Conservation (phyloP, 1,140 invertebrate genomes). For the Reticulitermes speratus region DNA sequence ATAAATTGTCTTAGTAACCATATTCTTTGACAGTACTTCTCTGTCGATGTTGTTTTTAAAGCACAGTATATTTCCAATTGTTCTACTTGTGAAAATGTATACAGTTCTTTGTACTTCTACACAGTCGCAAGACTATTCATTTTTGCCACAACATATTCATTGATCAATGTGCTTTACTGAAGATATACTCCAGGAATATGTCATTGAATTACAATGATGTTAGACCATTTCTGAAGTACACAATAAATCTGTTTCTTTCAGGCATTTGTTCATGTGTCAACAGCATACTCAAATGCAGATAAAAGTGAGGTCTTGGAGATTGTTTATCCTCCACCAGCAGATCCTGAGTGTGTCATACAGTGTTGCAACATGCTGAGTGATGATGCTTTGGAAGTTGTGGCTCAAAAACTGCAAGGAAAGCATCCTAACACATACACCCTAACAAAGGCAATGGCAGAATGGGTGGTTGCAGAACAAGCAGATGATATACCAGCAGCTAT, state of each 20-base stretch:
- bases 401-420: constrained; percentile 55
- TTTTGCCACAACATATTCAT: too few relatives aligned
- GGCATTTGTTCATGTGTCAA: constrained; percentile 84
- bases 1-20: too few relatives aligned
- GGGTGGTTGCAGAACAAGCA: constrained; percentile 63
- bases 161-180: too few relatives aligned
- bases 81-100: too few relatives aligned
- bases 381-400: constrained; percentile 57
- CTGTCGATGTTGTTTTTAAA: too few relatives aligned
- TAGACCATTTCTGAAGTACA: neutral
- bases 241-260: constrained; percentile 42
- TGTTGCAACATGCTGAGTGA: constrained; percentile 59
- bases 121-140: too few relatives aligned
- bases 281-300: constrained; percentile 84
- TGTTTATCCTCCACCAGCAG: constrained; percentile 67
- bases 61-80: too few relatives aligned
- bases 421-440: constrained; percentile 89
- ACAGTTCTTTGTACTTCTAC: too few relatives aligned
- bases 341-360: constrained; percentile 61
- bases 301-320: constrained; percentile 65
- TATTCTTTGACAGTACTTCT: too few relatives aligned
- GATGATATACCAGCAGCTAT: constrained; percentile 77
- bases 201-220: too few relatives aligned
- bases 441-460: constrained; percentile 83
- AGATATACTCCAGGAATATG: too few relatives aligned